Base-by-base conservation (phyloP, 2,113 vertebrate species). In the Platichthys stellatus region DNA sequence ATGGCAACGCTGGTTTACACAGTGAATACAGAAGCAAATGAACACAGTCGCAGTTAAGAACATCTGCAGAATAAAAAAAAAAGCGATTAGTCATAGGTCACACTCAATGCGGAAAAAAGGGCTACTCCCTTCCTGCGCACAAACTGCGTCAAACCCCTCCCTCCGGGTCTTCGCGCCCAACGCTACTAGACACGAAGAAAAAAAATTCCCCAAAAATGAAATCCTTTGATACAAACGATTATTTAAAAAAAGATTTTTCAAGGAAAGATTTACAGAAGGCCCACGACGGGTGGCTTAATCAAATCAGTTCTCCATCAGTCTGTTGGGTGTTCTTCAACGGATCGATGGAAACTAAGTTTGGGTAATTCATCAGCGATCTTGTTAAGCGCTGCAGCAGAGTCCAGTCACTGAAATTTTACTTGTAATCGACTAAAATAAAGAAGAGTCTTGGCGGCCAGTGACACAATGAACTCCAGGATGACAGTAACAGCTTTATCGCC, bases 121-220 rank as follows among this genome's bases (percentile, higher is more conserved):
- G 90, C 87, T 78, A 92, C 94, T 90, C 94, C 94, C 94, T 94
- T 92, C 62, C 88, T 94, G 93, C 93, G 91, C 87, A 92, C 86
- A 63, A 93, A 94, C 91, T 94, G 93, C 93, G 93, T 78, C 94
- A 94, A 88, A 91, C 94, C 92, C 88, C 93, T 76, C 94, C 94
- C 93, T 81, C 78, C 70, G 28, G 47, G 26, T 74, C 28, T 63
- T 78, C 18, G 54, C 63, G 40, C 38, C 74, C 82, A 5, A 80
- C 64, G 73, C 62, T 14, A 58, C 10, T 20, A 31, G 63, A 63
- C 40, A 15, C 20, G 4, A 63, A 20, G 54, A 75, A 75, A 21
- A 23, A 23, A 43, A 24, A 5, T 23, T 0, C 0, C 2, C 14
- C 70, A 2, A 14, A 74, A 54, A 58, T 40, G 73, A n/a, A 31